Percentiles rank a stretch among this genome's conserved stretches.
These are phyloP conservation scores for Unio delphinus DNA, from an alignment of 2,888 invertebrate species.

Conservation along the genomic window DNA sequence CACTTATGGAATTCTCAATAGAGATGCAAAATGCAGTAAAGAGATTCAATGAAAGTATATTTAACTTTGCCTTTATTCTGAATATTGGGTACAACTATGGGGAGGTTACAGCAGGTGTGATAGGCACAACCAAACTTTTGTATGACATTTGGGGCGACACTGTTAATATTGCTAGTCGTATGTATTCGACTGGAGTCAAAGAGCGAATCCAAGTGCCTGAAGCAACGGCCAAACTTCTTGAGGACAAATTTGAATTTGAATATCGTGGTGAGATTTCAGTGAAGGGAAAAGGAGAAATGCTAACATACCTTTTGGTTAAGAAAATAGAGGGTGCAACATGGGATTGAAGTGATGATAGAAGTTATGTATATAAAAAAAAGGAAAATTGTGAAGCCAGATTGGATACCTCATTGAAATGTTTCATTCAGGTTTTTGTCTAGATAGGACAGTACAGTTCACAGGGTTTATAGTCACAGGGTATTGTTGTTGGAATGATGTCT, in stretches of 20 bases:
- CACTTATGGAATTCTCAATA: slow-evolving; percentile 92
- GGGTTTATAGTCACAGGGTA: too few relatives aligned
- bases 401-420: too few relatives aligned
- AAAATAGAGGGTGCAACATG: slow-evolving; percentile 54
- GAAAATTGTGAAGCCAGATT: too few relatives aligned
- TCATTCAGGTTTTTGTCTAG: too few relatives aligned
- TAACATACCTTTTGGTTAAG: slow-evolving; percentile 81
- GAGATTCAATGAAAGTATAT: slow-evolving; percentile 69
- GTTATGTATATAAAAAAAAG: too few relatives aligned
- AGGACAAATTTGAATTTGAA: slow-evolving; percentile 86
- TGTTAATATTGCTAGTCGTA: slow-evolving; percentile 95
- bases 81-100: slow-evolving; percentile 91
- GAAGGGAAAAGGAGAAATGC: slow-evolving; percentile 97
- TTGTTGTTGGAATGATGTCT: too few relatives aligned
- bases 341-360: slow-evolving; percentile 26
- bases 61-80: slow-evolving; percentile 71
- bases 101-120: slow-evolving; percentile 95
- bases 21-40: slow-evolving; percentile 82
- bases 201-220: slow-evolving; percentile 79
- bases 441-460: too few relatives aligned
- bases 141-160: slow-evolving; percentile 99
- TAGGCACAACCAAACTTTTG: slow-evolving; percentile 94
- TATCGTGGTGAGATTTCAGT: slow-evolving; percentile 95
- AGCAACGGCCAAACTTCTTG: slow-evolving; percentile 75
- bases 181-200: slow-evolving; percentile 95